Conservation (phyloP, 1,140 invertebrate genomes). For the Drosophila nasuta region DNA sequence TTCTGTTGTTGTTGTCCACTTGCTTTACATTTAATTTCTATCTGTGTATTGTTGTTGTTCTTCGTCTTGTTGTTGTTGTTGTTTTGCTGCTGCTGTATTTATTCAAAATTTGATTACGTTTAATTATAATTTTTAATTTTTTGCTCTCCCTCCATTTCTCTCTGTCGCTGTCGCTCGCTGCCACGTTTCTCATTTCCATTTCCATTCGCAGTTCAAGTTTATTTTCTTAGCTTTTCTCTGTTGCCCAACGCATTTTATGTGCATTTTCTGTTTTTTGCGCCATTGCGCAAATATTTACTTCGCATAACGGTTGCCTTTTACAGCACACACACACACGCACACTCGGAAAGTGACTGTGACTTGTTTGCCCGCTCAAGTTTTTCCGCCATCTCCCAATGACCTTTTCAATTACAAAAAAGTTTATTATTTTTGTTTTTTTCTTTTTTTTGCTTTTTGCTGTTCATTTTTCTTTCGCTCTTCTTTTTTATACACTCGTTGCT, state of each 20-base stretch:
- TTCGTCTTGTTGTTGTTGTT: slow-evolving; percentile 25
- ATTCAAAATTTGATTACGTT: slow-evolving; percentile 70
- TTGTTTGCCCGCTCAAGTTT: slow-evolving; percentile 25
- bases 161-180: slow-evolving; percentile 1
- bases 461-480: neutral
- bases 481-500: slow-evolving; percentile 18
- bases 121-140: slow-evolving; percentile 72
- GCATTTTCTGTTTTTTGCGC: slow-evolving; percentile 46
- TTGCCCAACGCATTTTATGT: slow-evolving; percentile 46
- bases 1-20: slow-evolving; percentile 30
- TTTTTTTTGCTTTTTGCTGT: neutral
- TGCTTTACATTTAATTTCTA: slow-evolving; percentile 61
- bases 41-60: slow-evolving; percentile 40
- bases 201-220: slow-evolving; percentile 25
- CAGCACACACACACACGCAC: slow-evolving; percentile 23
- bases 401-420: slow-evolving; percentile 49
- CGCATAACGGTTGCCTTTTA: slow-evolving; percentile 58
- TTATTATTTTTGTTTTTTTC: slow-evolving; percentile 3
- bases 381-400: slow-evolving; percentile 28
- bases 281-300: slow-evolving; percentile 74
- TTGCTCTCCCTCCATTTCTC: slow-evolving; percentile 13
- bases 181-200: slow-evolving; percentile 19
- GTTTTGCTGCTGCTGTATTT: slow-evolving; percentile 54
- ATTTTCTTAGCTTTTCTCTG: slow-evolving; percentile 47
- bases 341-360: neutral